These are phyloP conservation scores for Salvator merianae DNA, from an alignment of 2,113 vertebrate genomes.

Conservation along the genomic window DNA sequence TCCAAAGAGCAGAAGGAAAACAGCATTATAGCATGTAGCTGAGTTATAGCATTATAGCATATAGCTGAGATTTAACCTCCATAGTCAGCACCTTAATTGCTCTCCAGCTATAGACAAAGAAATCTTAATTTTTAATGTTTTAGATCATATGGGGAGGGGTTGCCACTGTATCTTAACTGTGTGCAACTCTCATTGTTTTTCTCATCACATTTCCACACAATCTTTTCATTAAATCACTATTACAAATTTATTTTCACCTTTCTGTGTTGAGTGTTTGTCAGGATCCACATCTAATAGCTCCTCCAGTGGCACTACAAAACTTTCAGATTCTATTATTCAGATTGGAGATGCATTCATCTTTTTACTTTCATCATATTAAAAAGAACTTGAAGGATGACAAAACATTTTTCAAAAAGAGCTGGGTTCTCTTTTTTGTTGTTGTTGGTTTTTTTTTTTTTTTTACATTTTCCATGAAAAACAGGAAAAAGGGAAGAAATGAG, in stretches of 20 bases:
- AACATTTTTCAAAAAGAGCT: slow-evolving; percentile 73
- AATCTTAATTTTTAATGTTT: neutral
- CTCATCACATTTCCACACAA: slow-evolving; percentile 39
- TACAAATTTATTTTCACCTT: slow-evolving; percentile 62
- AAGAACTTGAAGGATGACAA: slow-evolving; percentile 70
- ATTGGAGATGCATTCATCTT: slow-evolving; percentile 60
- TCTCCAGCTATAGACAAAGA: neutral
- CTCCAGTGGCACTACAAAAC: slow-evolving; percentile 41
- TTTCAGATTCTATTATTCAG: slow-evolving; percentile 74
- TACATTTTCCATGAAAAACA: slow-evolving; percentile 50
- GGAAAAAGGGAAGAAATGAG: slow-evolving; percentile 64
- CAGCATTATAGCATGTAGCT: too few species aligned
- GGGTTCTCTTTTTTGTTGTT: slow-evolving; percentile 57
- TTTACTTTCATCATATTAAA: slow-evolving; percentile 73
- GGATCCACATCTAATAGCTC: slow-evolving; percentile 27
- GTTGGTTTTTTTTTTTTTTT: neutral
- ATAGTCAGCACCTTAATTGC: neutral
- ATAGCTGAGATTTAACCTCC: too few species aligned
- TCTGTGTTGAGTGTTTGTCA: slow-evolving; percentile 50
- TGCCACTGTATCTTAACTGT: slow-evolving; percentile 28
- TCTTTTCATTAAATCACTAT: slow-evolving; percentile 55
- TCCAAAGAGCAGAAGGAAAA: too few species aligned
- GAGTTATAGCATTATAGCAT: too few species aligned
- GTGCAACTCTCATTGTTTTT: slow-evolving; percentile 47
- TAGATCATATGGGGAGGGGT: neutral